Conservation (phyloP, 2,888 invertebrate genomes). For the Panopea generosa region DNA sequence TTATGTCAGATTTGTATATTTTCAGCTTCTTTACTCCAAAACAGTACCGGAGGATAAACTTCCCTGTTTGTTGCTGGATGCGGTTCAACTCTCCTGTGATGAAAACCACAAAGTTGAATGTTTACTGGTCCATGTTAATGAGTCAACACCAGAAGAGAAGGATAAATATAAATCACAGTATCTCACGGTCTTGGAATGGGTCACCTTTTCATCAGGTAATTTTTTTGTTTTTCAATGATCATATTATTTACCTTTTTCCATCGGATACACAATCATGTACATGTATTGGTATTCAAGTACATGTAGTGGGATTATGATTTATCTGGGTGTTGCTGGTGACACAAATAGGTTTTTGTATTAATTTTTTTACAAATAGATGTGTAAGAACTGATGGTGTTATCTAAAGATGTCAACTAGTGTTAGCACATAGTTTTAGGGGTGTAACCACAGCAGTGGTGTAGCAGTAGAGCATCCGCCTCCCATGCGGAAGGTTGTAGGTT, state of each 20-base stretch:
- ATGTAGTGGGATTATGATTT: too few relatives aligned
- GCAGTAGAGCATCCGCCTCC: too few relatives aligned
- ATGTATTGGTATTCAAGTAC: too few relatives aligned
- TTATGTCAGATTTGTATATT: too few relatives aligned
- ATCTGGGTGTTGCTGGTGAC: too few relatives aligned
- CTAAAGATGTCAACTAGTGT: too few relatives aligned
- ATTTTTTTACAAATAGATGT: too few relatives aligned
- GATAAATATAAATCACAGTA: conserved; percentile 83
- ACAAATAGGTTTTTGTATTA: too few relatives aligned
- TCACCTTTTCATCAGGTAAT: conserved; percentile 85
- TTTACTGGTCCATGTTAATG: conserved; percentile 88
- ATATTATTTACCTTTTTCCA: neutral
- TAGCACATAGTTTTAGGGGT: too few relatives aligned
- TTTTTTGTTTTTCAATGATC: neutral
- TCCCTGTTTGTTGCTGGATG: conserved; percentile 68
- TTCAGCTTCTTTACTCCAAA: conserved; percentile 65
- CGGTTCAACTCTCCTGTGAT: conserved; percentile 58
- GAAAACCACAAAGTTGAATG: conserved; percentile 87
- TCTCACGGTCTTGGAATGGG: conserved; percentile 88
- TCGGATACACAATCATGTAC: neutral
- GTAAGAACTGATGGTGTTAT: too few relatives aligned
- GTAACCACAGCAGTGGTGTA: too few relatives aligned
- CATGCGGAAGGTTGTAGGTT: too few relatives aligned
- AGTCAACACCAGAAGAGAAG: conserved; percentile 84
- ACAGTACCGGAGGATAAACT: conserved; percentile 67